Evolutionary conservation across 2,888 invertebrate genomes (phyloP).

Genomic region (Abrostola tripartita): DNA sequence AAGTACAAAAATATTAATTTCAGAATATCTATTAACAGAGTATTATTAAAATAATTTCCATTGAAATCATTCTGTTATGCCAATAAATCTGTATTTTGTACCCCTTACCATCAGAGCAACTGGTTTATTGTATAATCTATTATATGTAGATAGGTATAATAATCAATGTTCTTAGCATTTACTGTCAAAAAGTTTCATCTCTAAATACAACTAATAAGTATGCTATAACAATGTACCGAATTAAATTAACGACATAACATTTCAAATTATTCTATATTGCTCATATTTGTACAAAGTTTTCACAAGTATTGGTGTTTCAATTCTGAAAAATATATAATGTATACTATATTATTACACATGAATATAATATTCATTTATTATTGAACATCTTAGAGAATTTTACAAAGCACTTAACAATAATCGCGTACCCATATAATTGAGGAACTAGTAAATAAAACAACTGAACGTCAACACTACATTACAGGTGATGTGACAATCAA

Average conservation of each 20-base stretch:
- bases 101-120: slow-evolving; percentile 85
- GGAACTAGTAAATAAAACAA: slow-evolving; percentile 78
- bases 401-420: slow-evolving; percentile 73
- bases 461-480: slow-evolving; percentile 67
- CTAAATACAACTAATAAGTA: slow-evolving; percentile 79
- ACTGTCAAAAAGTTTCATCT: slow-evolving; percentile 66
- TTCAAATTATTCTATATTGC: slow-evolving; percentile 86
- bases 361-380: slow-evolving; percentile 69
- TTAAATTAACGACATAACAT: slow-evolving; percentile 80
- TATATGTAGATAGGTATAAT: slow-evolving; percentile 51
- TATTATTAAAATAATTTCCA: slow-evolving; percentile 59
- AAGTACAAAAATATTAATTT: slow-evolving; percentile 88
- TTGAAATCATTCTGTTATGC: slow-evolving; percentile 76
- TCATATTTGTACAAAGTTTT: slow-evolving; percentile 88
- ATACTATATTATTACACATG: slow-evolving; percentile 78
- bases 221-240: slow-evolving; percentile 81
- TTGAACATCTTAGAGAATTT: slow-evolving; percentile 72
- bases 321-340: slow-evolving; percentile 82
- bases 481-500: slow-evolving; percentile 62
- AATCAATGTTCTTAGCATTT: slow-evolving; percentile 68
- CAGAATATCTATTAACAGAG: slow-evolving; percentile 77
- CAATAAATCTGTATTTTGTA: slow-evolving; percentile 83
- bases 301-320: slow-evolving; percentile 86
- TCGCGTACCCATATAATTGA: slow-evolving; percentile 76
- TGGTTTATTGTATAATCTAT: slow-evolving; percentile 72